Evolutionary conservation across 2,113 vertebrate genomes (phyloP), one percentile per base, ranked within the genome.

Genomic region (Sorex araneus): DNA sequence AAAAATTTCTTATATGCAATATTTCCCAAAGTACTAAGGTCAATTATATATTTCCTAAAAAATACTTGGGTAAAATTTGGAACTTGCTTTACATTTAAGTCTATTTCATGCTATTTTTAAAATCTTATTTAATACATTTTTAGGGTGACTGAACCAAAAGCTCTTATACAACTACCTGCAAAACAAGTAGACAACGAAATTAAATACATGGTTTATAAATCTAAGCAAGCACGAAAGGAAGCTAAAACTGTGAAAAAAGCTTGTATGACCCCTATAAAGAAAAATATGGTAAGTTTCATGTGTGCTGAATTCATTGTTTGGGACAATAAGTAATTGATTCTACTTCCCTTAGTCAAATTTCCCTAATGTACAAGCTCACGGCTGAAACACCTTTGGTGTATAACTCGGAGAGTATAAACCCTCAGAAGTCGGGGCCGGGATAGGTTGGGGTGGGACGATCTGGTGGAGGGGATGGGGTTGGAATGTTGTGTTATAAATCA

Each of bases 201-300:
- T 45, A 95, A 70, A 83, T 86, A 73, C 75, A 60, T 90, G 13
- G 90, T 85, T 57, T 83, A 50, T 70, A 67, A 50, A 86, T 90
- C 86, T 30, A 95, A 95, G 77, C 43, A 90, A 85, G 94, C 92
- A 34, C 57, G 47, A 81, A 83, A 69, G 60, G 95, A 92, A 88
- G 88, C 71, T 85, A 92, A 94, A 83, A 94, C 93, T 86, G 94
- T 95, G 92, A 96, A 30, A 83, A 92, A 95, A 83, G 32, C 36
- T 63, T 93, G 79, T 90, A 81, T 36, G 66, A 34, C 18, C 36
- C 47, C n/a, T 60, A 90, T 93, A 92, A 30, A 86, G 54, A 25
- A 43, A 15, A 88, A 19, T n/a, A 25, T 4, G 27, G 90, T 94
- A 90, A 95, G 90, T 95, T 92, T 86, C 76, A 91, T 57, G 87